Base-by-base conservation (phyloP, 2,888 invertebrate species). In the Phymatocera aterrima region DNA sequence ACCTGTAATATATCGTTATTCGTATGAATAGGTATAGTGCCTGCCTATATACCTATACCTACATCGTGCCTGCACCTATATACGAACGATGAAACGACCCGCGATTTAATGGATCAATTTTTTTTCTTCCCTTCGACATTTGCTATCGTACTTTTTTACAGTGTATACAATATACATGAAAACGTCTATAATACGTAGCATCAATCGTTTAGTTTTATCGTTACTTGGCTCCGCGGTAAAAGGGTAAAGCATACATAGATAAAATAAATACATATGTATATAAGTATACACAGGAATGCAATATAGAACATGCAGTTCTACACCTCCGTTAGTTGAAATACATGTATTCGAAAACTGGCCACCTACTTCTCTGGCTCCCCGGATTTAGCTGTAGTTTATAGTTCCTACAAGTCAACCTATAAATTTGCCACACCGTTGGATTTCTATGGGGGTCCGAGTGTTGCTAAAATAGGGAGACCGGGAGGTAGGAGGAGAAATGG, bases 401-500 rank as follows among this genome's bases (percentile, higher is more conserved):
- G 60, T 75, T 75, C 75, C 57, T 75, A 60, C 75, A 54, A 75
- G 75, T 57, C 75, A 40, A 72, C 75, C 60, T 60, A 75, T 75
- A 75, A 75, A 75, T 75, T 75, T 75, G 40, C 54, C 60, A 31
- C 75, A 75, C 60, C 60, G 75, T 60, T 60, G 75, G 75, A 75
- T 75, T 75, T 75, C 75, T 75, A 75, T 75, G 75, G 75, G 54
- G 31, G 24, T 60, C 40, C 92, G 72, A 48, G 48, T 51, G 72
- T 34, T 51, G 51, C 68, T 68, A 68, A 24, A 24, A 34, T 64
- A 51, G 12, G n/a, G 37, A 18, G 64, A 37, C n/a, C n/a, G 61
- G 61, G 34, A 51, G 51, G n/a, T n/a, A n/a, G n/a, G 24, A 21
- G 60, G 10, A 60, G 60, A 6, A 10, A 12, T 10, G 28, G 24